phyloP scores from a whole-genome alignment of 1,140 invertebrate species.

The Thalassaphorura encarpata region DNA sequence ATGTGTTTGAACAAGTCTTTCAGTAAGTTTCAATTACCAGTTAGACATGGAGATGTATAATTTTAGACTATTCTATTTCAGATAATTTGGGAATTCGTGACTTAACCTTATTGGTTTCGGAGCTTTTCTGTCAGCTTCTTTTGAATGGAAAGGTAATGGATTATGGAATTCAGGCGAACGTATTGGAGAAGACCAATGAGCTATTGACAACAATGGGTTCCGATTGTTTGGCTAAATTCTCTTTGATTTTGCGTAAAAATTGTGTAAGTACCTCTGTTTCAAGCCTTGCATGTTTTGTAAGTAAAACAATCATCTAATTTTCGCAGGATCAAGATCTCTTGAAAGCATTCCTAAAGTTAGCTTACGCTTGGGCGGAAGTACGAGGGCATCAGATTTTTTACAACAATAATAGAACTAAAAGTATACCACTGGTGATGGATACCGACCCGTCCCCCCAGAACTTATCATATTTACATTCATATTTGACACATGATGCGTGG shows the following conservation, averaged over 20 bases:
- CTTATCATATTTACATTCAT: constrained; percentile 16
- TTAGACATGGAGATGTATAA: no score
- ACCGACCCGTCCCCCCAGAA: not conserved
- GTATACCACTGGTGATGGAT: not conserved
- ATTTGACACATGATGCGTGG: constrained; percentile 10
- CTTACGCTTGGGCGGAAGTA: constrained; percentile 1
- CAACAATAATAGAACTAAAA: not conserved
- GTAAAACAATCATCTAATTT: not conserved
- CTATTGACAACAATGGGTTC: constrained; percentile 10
- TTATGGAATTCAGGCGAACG: not conserved
- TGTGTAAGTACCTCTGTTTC: not conserved
- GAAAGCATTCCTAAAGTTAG: constrained; percentile 8
- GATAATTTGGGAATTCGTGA: not conserved
- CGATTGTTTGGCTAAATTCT: constrained; percentile 8
- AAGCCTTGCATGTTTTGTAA: not conserved
- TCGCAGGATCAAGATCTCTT: constrained; percentile 5
- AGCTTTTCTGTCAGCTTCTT: not conserved
- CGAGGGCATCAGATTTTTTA: constrained; percentile 8
- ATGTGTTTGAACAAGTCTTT: not conserved
- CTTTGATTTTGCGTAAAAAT: not conserved
- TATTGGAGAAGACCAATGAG: constrained; percentile 15
- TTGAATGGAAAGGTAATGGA: constrained; percentile 19
- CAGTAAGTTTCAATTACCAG: no score
- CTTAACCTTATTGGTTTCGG: not conserved
- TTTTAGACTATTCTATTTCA: not conserved